Conservation (phyloP, 2,113 vertebrate species). For the Nanger granti region DNA sequence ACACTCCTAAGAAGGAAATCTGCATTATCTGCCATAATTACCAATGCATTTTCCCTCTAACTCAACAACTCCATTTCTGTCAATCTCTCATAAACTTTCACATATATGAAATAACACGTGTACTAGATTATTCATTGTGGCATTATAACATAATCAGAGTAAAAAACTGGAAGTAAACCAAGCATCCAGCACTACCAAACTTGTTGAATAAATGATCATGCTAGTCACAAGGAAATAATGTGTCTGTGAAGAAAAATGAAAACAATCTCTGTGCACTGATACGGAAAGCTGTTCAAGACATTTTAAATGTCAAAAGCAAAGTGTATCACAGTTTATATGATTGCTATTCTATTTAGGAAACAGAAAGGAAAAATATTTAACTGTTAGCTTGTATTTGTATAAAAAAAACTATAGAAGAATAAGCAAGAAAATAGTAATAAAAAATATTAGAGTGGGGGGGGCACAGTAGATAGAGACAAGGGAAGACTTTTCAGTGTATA, state of each 20-base stretch:
- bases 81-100: not conserved
- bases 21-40: not conserved
- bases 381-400: not conserved
- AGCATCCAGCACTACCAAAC: not conserved
- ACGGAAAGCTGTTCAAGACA: not conserved
- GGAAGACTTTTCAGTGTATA: not conserved
- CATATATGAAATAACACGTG: not conserved
- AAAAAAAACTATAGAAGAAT: not conserved
- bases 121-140: not conserved
- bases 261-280: not conserved
- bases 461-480: not conserved
- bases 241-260: not conserved
- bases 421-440: not conserved
- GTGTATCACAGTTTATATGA: not conserved
- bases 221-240: not conserved
- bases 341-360: not conserved
- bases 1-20: not conserved
- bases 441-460: not conserved
- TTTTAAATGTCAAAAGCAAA: constrained; percentile 7
- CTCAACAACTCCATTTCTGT: not conserved
- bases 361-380: not conserved
- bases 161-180: not conserved
- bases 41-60: not conserved
- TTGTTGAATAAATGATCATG: not conserved
- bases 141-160: not conserved